Conservation (phyloP, 2,888 invertebrate genomes). For the Taphrorychus bicolor region DNA sequence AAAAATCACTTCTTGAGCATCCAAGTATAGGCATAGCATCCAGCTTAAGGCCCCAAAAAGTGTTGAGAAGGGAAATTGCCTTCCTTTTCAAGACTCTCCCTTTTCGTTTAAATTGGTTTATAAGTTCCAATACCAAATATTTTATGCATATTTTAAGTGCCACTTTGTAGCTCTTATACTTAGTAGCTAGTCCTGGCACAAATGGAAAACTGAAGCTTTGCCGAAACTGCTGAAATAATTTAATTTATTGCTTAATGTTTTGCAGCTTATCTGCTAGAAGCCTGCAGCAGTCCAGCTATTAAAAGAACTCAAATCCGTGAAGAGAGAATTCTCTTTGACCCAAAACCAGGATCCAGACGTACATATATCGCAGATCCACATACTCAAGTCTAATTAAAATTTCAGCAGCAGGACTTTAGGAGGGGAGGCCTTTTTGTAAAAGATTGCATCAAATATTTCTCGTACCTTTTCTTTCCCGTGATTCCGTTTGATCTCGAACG, state of each 20-base stretch:
- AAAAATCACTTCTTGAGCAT: no score
- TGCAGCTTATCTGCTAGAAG: background rate
- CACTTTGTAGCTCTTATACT: background rate
- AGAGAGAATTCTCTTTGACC: background rate
- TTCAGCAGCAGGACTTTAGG: constrained; percentile 9
- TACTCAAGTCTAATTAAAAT: constrained; percentile 13
- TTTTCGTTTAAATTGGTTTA: constrained; percentile 25
- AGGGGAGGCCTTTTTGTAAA: constrained; percentile 12
- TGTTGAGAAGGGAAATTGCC: constrained; percentile 48
- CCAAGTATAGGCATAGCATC: no score
- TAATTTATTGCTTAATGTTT: background rate
- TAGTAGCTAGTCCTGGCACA: background rate
- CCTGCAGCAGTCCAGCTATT: background rate
- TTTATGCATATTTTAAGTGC: constrained; percentile 18
- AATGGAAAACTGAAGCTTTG: background rate
- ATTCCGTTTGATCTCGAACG: constrained; percentile 29
- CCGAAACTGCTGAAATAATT: background rate
- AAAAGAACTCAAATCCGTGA: background rate
- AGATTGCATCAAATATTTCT: constrained; percentile 28
- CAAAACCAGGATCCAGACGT: background rate
- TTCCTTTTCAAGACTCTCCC: constrained; percentile 42
- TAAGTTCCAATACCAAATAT: constrained; percentile 25
- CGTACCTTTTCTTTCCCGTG: constrained; percentile 23
- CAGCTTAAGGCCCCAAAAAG: no score
- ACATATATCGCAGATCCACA: background rate